phyloP scores from a whole-genome alignment of 1,140 invertebrate genomes.

The Oreohelix idahoensis region DNA sequence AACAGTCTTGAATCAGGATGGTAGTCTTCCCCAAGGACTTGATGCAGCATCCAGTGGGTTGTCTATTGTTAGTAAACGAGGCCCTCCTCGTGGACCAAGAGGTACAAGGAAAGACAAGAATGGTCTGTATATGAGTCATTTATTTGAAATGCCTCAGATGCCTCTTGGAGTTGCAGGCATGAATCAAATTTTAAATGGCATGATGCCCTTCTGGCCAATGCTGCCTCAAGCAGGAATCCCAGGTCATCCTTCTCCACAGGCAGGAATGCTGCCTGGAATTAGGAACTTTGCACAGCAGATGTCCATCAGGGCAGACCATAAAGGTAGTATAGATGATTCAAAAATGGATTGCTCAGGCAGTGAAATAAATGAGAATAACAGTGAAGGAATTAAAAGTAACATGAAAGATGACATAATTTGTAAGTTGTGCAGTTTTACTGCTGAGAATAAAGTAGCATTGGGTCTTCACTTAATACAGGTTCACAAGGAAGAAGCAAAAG shows the following conservation, averaged over 20 bases:
- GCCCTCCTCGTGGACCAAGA: conserved; percentile 70
- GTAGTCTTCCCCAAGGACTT: conserved; percentile 68
- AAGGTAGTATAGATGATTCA: background rate
- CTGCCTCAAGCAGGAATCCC: conserved; percentile 50
- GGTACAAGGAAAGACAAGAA: conserved; percentile 64
- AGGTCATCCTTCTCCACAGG: conserved; percentile 42
- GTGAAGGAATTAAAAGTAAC: background rate
- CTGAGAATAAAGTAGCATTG: conserved; percentile 67
- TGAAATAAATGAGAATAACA: background rate
- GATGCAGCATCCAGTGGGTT: conserved; percentile 65
- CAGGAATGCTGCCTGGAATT: conserved; percentile 36
- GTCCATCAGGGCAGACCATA: background rate
- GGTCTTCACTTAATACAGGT: conserved; percentile 71
- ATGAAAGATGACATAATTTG: conserved; percentile 58
- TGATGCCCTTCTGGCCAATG: conserved; percentile 64
- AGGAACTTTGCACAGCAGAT: conserved; percentile 13
- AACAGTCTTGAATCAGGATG: conserved; percentile 71
- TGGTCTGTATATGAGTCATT: conserved; percentile 18
- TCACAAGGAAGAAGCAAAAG: conserved; percentile 71
- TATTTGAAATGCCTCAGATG: conserved; percentile 49
- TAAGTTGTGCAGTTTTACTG: conserved; percentile 72
- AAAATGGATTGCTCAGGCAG: conserved; percentile 74
- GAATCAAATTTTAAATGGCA: conserved; percentile 36
- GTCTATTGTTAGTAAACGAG: conserved; percentile 64
- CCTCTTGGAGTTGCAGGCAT: conserved; percentile 49